Conservation (phyloP, 2,797 vertebrate species). For the Scarus forsteni region DNA sequence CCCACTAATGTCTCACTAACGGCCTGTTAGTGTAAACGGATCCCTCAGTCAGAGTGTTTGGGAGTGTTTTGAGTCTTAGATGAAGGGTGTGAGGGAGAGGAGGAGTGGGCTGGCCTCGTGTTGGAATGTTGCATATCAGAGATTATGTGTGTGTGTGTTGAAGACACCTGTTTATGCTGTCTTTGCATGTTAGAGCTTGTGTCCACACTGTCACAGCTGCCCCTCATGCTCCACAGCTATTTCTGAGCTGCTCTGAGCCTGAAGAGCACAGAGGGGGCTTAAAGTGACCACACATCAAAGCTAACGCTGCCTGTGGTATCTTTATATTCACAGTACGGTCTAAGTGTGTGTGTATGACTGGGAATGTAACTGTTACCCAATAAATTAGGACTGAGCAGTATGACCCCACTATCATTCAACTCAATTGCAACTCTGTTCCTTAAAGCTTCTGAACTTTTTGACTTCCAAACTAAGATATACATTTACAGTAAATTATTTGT, state of each 20-base stretch:
- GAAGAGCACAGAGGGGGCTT: constrained; percentile 24
- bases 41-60: constrained; percentile 63
- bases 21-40: constrained; percentile 48
- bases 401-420: too few species aligned
- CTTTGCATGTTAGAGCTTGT: constrained; percentile 62
- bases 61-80: constrained; percentile 50
- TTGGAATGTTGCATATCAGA: constrained; percentile 60
- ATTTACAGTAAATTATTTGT: too few species aligned
- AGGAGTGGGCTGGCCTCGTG: constrained; percentile 54
- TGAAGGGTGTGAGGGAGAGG: constrained; percentile 55
- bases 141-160: constrained; percentile 39
- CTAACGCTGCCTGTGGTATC: constrained; percentile 2
- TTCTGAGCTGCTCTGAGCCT: constrained; percentile 52
- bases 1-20: constrained; percentile 48
- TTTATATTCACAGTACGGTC: constrained; percentile 4
- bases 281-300: constrained; percentile 19
- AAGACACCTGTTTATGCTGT: constrained; percentile 64
- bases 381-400: too few species aligned
- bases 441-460: too few species aligned
- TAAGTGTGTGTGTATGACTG: constrained; percentile 10
- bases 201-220: constrained; percentile 49
- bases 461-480: too few species aligned
- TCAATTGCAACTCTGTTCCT: too few species aligned
- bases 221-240: constrained; percentile 58
- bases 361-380: too few species aligned